A percentile compares a stretch with the other conserved stretches of the same genome.
Evolutionary conservation across 1,140 invertebrate species (phyloP).

Genomic region (Drosophila funebris): DNA sequence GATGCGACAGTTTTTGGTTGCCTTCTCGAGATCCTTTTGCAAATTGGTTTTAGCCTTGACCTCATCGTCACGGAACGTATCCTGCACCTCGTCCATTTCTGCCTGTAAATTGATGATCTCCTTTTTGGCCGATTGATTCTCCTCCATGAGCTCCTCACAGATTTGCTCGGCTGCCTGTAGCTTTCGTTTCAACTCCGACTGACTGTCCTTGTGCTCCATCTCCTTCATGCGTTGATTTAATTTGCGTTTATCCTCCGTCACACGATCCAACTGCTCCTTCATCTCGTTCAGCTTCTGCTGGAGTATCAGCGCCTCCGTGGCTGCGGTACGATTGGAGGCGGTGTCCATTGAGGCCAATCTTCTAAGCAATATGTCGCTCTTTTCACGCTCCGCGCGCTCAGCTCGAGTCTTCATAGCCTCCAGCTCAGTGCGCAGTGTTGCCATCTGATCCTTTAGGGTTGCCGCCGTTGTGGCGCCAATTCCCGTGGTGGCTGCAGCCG

Average conservation of each 20-base stretch:
- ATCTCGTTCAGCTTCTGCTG: constrained; percentile 93
- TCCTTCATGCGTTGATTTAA: constrained; percentile 89
- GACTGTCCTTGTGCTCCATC: constrained; percentile 85
- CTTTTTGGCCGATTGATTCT: constrained; percentile 97
- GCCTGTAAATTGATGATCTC: constrained; percentile 96
- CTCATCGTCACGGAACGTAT: constrained; percentile 98
- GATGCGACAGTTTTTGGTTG: constrained; percentile 99
- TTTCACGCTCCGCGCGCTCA: constrained; percentile 92
- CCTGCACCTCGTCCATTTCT: constrained; percentile 99
- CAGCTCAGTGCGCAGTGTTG: constrained; percentile 87
- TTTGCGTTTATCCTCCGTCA: constrained; percentile 92
- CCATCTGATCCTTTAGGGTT: constrained; percentile 87
- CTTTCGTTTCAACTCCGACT: constrained; percentile 91
- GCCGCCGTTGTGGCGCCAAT: constrained; percentile 83
- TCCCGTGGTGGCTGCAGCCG: constrained; percentile 84
- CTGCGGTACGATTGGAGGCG: constrained; percentile 88
- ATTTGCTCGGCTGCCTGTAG: constrained; percentile 93
- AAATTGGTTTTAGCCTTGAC: constrained; percentile 98
- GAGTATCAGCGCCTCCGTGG: constrained; percentile 89
- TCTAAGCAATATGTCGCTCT: constrained; percentile 92
- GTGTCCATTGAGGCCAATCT: constrained; percentile 90
- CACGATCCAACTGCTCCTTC: constrained; percentile 90
- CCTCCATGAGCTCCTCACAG: constrained; percentile 96
- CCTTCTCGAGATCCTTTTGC: constrained; percentile 96
- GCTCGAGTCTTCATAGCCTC: constrained; percentile 86